These are phyloP conservation scores for Troides helena DNA, from an alignment of 2,888 invertebrate species.

Conservation along the genomic window DNA sequence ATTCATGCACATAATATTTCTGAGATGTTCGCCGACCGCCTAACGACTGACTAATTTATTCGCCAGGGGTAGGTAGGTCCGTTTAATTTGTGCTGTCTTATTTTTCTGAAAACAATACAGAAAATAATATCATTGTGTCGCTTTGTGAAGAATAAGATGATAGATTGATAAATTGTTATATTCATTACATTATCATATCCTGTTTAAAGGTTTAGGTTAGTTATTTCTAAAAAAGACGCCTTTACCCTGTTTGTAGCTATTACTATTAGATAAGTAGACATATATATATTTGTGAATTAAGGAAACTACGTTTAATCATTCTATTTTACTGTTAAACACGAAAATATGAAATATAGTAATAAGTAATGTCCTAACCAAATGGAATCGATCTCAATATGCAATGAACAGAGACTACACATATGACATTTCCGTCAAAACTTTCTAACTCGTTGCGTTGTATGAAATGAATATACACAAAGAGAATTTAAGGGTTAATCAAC, in stretches of 20 bases:
- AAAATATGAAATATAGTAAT: no score
- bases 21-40: conserved; percentile 72
- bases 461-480: conserved; percentile 66
- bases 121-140: conserved; percentile 8
- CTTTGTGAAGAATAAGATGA: background rate
- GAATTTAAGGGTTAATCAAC: conserved; percentile 67
- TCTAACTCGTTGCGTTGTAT: background rate
- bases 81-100: conserved; percentile 30
- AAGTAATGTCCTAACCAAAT: no score
- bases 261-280: no score
- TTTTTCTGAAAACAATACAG: conserved; percentile 20
- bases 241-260: background rate
- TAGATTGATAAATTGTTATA: background rate
- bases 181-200: conserved; percentile 42
- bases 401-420: background rate
- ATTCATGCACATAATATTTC: conserved; percentile 77
- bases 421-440: background rate
- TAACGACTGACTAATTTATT: conserved; percentile 74
- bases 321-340: no score
- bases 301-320: no score
- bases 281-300: no score
- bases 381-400: no score
- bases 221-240: background rate
- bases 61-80: conserved; percentile 43
- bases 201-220: conserved; percentile 57